Evolutionary conservation across 2,888 invertebrate genomes (phyloP), one percentile per base, ranked within the genome.

Genomic region (Cheilosia pagana): DNA sequence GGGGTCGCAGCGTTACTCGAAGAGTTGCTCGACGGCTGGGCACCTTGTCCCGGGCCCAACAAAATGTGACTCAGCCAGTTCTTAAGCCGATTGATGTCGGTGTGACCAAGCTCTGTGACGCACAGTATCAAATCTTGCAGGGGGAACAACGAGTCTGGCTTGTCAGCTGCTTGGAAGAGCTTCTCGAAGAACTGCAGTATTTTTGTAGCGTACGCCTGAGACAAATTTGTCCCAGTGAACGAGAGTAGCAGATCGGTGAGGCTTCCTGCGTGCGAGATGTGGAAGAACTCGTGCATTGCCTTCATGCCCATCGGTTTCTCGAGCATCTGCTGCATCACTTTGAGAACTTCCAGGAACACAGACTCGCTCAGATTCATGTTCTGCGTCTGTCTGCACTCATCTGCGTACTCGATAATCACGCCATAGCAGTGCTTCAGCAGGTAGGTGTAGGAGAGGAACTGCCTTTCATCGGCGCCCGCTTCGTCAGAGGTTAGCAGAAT

Each of bases 311-410:
- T 94, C 0, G 95, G 94, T 83, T 96, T 96, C 68, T 98, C 97
- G 23, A 98, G 91, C 87, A 97, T 94, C 88, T 95, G 95, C 90
- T 97, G 97, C 94, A 98, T 96, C 89, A 97, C 98, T 88, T 95
- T 95, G 86, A 92, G 91, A 31, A 92, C 90, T 2, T 90, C 89
- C 78, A 91, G 89, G 28, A 91, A 78, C 85, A 92, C 89, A 1
- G 89, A 89, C 76, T 91, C 91, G 23, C 91, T 90, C 23, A 91
- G 88, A 3, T 91, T 81, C 2, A 89, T 87, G n/a, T 89, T 88
- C 41, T 88, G 87, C 0, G 87, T 82, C 2, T 86, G 60, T 5
- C 87, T 87, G 43, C 91, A 88, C 12, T 91, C 90, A 1, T 91
- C 91, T 0, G 94, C 93, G 87, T 94, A 95, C 88, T 93, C 94